A percentile compares a stretch with the other conserved stretches of the same genome.
Evolutionary conservation across 2,888 invertebrate genomes (phyloP).

Genomic region (Caenorhabditis panamensis): DNA sequence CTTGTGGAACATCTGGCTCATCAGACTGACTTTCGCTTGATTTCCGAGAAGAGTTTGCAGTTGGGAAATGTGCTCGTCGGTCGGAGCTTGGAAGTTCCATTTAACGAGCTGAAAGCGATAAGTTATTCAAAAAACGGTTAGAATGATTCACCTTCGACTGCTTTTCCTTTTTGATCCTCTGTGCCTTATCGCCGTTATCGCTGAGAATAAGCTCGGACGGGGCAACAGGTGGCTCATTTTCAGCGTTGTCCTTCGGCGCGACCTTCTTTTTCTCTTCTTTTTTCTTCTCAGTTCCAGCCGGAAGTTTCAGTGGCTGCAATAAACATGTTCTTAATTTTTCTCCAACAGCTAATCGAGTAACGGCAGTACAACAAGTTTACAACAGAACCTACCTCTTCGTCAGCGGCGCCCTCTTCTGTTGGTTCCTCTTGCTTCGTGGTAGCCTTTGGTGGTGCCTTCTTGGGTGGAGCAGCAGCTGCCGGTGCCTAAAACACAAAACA

Average conservation of each 20-base stretch:
- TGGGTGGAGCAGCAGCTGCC: constrained; percentile 44
- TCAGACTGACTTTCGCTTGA: constrained; percentile 86
- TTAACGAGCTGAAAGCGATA: constrained; percentile 72
- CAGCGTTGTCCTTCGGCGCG: constrained; percentile 35
- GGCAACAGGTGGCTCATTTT: constrained; percentile 55
- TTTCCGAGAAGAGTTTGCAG: constrained; percentile 94
- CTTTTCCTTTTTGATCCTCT: constrained; percentile 94
- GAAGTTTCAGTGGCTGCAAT: constrained; percentile 55
- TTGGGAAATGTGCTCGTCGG: constrained; percentile 94
- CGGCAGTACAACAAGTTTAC: constrained; percentile 6
- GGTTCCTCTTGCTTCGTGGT: constrained; percentile 40
- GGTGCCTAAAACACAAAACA: constrained; percentile 30
- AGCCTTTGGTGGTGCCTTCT: constrained; percentile 36
- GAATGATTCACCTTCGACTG: constrained; percentile 87
- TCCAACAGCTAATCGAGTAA: not conserved
- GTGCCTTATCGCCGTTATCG: constrained; percentile 87
- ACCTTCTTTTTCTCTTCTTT: constrained; percentile 43
- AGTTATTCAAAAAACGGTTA: not conserved
- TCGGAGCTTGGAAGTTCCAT: constrained; percentile 85
- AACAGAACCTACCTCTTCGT: constrained; percentile 46
- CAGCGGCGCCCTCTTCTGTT: constrained; percentile 36
- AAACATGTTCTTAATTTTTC: not conserved
- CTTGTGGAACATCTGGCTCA: constrained; percentile 90
- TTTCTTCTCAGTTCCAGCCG: constrained; percentile 48
- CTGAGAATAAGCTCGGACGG: constrained; percentile 50